These are phyloP conservation scores for Syngnathus floridae DNA, from an alignment of 2,113 vertebrate species.

Conservation along the genomic window DNA sequence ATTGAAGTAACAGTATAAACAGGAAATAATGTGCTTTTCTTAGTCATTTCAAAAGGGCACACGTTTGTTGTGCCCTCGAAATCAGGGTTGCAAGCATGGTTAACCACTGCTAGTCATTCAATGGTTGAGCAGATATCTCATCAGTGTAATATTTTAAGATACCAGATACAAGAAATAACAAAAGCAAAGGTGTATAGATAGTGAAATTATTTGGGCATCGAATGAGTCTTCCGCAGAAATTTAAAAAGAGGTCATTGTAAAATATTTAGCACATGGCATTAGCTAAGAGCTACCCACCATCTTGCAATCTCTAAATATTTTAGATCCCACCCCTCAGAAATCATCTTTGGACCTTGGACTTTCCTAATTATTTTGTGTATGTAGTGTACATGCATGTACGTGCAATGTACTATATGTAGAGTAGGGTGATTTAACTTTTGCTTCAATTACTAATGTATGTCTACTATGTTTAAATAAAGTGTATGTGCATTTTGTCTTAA, in stretches of 20 bases:
- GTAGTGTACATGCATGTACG: constrained; percentile 12
- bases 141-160: neutral
- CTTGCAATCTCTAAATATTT: constrained; percentile 61
- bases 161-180: no score
- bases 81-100: neutral
- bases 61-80: neutral
- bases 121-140: neutral
- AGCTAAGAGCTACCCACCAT: constrained; percentile 50
- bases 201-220: neutral
- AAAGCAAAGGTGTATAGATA: neutral
- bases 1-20: neutral
- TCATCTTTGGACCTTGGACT: constrained; percentile 17
- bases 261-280: constrained; percentile 56
- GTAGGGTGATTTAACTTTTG: neutral
- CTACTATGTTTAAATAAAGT: neutral
- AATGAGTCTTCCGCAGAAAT: constrained; percentile 18
- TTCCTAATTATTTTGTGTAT: constrained; percentile 26
- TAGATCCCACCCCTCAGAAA: constrained; percentile 43
- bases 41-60: no score
- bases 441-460: neutral
- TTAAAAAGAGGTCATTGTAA: constrained; percentile 48
- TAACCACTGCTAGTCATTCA: neutral
- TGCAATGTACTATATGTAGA: neutral
- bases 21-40: neutral
- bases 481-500: constrained; percentile 12